Conservation (phyloP, 2,797 vertebrate genomes). For the Pangasius djambal region DNA sequence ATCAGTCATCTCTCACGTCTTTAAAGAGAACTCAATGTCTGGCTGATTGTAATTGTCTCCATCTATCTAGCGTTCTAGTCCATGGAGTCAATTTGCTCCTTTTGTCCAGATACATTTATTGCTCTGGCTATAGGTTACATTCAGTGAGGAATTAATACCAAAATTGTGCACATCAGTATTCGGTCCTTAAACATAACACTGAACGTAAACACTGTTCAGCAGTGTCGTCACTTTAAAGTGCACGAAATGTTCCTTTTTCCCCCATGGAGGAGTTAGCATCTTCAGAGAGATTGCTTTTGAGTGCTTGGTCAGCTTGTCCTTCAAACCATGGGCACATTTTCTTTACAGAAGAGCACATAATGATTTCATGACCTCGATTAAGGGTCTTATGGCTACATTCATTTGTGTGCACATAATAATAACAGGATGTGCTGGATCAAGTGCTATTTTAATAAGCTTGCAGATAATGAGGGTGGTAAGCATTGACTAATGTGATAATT, state of each 20-base stretch:
- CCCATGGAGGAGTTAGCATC: background rate
- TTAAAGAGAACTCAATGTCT: background rate
- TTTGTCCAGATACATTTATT: background rate
- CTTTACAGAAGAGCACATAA: too few species aligned
- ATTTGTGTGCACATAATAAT: too few species aligned
- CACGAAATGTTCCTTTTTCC: background rate
- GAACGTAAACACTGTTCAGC: background rate
- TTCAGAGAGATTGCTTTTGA: background rate
- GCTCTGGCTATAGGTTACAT: background rate
- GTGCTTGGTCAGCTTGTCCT: background rate
- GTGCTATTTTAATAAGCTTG: background rate
- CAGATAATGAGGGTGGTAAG: background rate
- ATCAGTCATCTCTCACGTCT: slow-evolving; percentile 9
- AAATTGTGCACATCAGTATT: background rate
- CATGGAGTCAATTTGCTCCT: background rate
- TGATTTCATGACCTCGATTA: background rate
- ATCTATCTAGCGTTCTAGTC: background rate
- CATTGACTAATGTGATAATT: background rate
- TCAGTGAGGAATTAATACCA: background rate
- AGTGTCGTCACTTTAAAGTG: background rate
- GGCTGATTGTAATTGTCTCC: background rate
- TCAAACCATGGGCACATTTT: background rate
- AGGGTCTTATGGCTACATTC: background rate
- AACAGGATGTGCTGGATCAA: background rate
- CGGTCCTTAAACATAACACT: background rate